These are phyloP conservation scores for Montipora foliosa DNA, from an alignment of 64 coral and sea anemone species.

Conservation along the genomic window DNA sequence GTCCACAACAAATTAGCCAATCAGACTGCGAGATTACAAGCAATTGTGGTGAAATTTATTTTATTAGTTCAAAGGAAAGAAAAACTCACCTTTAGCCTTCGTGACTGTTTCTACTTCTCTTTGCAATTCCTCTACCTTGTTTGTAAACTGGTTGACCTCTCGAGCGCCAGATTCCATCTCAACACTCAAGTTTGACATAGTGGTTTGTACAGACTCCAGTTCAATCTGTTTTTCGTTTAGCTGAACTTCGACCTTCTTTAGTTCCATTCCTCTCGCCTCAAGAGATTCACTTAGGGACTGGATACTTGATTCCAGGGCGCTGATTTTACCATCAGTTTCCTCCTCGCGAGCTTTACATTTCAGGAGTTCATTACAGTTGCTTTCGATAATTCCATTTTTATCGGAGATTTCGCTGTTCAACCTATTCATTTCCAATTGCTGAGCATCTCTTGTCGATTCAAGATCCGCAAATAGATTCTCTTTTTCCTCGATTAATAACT, in stretches of 20 bases:
- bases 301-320: conserved; percentile 54
- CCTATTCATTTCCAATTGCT: neutral
- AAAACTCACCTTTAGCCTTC: neutral
- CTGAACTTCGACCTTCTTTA: conserved; percentile 64
- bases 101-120: conserved; percentile 48
- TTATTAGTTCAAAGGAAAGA: neutral
- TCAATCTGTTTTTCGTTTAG: conserved; percentile 43
- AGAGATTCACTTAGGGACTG: conserved; percentile 42
- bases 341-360: conserved; percentile 8
- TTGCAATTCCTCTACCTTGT: conserved; percentile 60
- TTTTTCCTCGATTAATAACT: conserved; percentile 18
- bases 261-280: conserved; percentile 63
- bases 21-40: too few relatives aligned
- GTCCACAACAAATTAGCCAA: too few relatives aligned
- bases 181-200: conserved; percentile 56
- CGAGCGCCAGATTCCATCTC: conserved; percentile 59
- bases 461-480: neutral
- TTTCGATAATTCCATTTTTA: conserved; percentile 34
- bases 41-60: too few relatives aligned
- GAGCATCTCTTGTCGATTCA: conserved; percentile 5
- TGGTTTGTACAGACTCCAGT: conserved; percentile 64
- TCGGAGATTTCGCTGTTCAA: neutral
- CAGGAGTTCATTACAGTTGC: conserved; percentile 70
- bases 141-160: conserved; percentile 31
- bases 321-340: conserved; percentile 38